Evolutionary conservation across 1,140 invertebrate species (phyloP).

Genomic region (Aphelinus certus): DNA sequence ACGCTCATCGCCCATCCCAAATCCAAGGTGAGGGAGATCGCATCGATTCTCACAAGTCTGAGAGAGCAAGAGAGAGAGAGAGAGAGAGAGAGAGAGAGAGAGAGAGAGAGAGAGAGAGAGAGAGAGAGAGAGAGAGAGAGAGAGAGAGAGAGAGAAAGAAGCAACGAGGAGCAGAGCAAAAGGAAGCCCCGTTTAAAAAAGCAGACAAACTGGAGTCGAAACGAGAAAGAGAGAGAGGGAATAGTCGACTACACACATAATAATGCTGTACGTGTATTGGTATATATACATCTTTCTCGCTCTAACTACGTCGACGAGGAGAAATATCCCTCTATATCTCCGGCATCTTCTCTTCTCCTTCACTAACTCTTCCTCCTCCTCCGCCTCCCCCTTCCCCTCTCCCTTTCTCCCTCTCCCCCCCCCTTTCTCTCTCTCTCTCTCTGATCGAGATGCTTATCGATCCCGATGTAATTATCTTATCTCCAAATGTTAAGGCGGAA

Average conservation of each 20-base stretch:
- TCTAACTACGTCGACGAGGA: no score
- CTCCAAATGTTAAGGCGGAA: slow-evolving; percentile 30
- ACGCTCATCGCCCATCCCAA: neutral
- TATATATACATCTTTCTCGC: no score
- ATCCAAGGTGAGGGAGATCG: neutral
- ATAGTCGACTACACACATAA: no score
- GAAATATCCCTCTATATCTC: slow-evolving; percentile 28
- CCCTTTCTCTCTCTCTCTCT: no score
- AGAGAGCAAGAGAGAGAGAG: neutral
- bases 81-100: slow-evolving; percentile 3
- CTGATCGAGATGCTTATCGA: slow-evolving; percentile 31
- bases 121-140: neutral
- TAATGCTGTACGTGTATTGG: no score
- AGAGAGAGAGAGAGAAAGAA: neutral
- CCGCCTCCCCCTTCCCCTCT: neutral
- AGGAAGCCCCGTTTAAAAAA: slow-evolving; percentile 27
- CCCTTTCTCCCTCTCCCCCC: no score
- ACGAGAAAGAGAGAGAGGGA: slow-evolving; percentile 13
- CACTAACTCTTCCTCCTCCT: no score
- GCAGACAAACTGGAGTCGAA: slow-evolving; percentile 39
- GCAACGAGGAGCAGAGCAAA: neutral
- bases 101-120: slow-evolving; percentile 7
- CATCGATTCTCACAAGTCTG: neutral
- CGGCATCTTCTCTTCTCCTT: slow-evolving; percentile 1
- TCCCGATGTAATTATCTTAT: slow-evolving; percentile 37